These are phyloP conservation scores for Chromis chromis DNA, from an alignment of 2,797 vertebrate genomes.

Conservation along the genomic window DNA sequence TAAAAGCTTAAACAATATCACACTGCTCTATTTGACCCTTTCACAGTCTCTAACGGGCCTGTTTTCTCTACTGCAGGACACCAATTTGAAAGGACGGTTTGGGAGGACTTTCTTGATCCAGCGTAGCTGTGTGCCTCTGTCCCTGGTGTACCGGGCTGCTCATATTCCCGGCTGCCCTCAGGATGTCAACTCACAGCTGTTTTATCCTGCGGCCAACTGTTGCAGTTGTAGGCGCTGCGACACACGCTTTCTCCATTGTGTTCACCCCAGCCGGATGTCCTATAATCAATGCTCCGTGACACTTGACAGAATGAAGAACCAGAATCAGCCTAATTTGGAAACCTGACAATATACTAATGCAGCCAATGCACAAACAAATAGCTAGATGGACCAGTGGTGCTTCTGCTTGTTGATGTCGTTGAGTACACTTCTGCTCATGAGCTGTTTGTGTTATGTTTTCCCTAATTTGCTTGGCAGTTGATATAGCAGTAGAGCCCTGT, in stretches of 20 bases:
- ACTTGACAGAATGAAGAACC: neutral
- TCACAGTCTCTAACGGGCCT: neutral
- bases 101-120: conserved; percentile 86
- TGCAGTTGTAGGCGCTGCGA: conserved; percentile 90
- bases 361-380: neutral
- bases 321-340: conserved; percentile 15
- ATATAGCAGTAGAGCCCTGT: conserved; percentile 36
- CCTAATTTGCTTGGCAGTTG: conserved; percentile 20
- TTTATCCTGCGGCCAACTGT: conserved; percentile 86
- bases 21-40: neutral
- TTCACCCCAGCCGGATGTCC: conserved; percentile 69
- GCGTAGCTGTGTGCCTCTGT: conserved; percentile 88
- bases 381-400: neutral
- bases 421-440: conserved; percentile 6
- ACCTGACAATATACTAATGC: conserved; percentile 23
- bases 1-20: neutral
- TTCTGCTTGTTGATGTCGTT: conserved; percentile 4
- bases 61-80: conserved; percentile 82
- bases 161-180: conserved; percentile 87
- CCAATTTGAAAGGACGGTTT: conserved; percentile 87
- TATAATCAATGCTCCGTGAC: conserved; percentile 41
- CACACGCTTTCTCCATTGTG: conserved; percentile 86
- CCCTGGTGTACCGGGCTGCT: conserved; percentile 84
- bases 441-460: conserved; percentile 5
- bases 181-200: conserved; percentile 83